Evolutionary conservation across 2,797 vertebrate genomes (phyloP), one percentile per base, ranked within the genome.

Genomic region (Poeciliopsis gracilis): DNA sequence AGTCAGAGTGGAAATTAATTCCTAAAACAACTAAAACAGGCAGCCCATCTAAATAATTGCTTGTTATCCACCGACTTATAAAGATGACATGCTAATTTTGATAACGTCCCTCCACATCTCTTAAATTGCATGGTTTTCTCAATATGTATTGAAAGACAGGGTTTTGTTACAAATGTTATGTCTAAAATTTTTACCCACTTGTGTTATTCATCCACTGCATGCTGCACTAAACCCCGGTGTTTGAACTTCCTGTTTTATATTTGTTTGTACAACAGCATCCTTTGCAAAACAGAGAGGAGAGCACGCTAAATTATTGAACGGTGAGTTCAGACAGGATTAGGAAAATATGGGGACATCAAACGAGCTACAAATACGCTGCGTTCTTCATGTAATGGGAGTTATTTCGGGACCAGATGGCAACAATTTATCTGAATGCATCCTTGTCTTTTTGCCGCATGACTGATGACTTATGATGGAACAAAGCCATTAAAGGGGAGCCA

Each of bases 311-410:
- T 66, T 66, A 66, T 38, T 66, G 18, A 66, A 66, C 18, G 2
- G 9, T 36, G 30, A 18, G 33, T 38, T 66, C 61, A 66, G 33
- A 36, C 15, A 38, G 33, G 16, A 66, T 66, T 66, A 66, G 33
- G 23, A 36, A 36, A 66, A 66, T 66, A 38, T 38, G 33, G 36
- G 16, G 16, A 38, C 61, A 66, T 66, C 18, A 66, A 36, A 66
- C 61, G 36, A 66, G 28, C 10, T 30, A 30, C 57, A 61, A 33
- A 33, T 30, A 33, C 30, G 61, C 61, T 20, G 33, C 8, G 61
- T 66, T 36, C 33, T 66, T 66, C 61, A 9, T 38, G 15, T 66
- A 66, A 66, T 66, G 61, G 61, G 36, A 66, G 61, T 66, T 66
- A 66, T 66, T 66, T 36, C 33, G 9, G 61, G 7, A 66, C 61